Percentiles rank a stretch among this genome's conserved stretches.
Conservation (phyloP, 2,113 vertebrate species). For the Maccullochella peelii region DNA sequence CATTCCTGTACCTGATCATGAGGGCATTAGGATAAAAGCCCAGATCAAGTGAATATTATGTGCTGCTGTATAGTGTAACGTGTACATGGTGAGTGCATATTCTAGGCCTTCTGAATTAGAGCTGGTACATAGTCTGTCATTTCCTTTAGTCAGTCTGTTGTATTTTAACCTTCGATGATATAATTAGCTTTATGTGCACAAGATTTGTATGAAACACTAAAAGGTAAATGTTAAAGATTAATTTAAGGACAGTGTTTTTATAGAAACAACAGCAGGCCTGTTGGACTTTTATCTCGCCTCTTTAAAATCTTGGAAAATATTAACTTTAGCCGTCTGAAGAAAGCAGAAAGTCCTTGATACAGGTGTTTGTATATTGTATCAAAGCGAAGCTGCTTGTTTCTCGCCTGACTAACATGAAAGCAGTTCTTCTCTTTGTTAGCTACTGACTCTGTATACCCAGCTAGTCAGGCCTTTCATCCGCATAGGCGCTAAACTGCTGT, state of each 20-base stretch:
- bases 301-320: slow-evolving; percentile 62
- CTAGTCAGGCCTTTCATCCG: slow-evolving; percentile 54
- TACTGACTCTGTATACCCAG: background rate
- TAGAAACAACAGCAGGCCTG: slow-evolving; percentile 18
- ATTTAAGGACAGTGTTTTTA: background rate
- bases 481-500: slow-evolving; percentile 31
- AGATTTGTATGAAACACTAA: slow-evolving; percentile 9
- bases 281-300: slow-evolving; percentile 63
- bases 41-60: background rate
- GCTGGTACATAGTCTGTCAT: background rate
- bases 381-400: slow-evolving; percentile 23
- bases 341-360: slow-evolving; percentile 1
- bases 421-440: slow-evolving; percentile 27
- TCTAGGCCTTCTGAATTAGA: background rate
- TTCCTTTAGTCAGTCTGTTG: background rate
- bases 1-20: slow-evolving; percentile 19
- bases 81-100: background rate
- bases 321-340: slow-evolving; percentile 38
- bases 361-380: slow-evolving; percentile 32
- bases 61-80: background rate
- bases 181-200: background rate
- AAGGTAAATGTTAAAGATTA: slow-evolving; percentile 61
- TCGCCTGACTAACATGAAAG: slow-evolving; percentile 42
- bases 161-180: background rate
- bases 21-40: slow-evolving; percentile 29